Evolutionary conservation across 1,140 invertebrate species (phyloP).

Genomic region (Atopsyche davidsoni): DNA sequence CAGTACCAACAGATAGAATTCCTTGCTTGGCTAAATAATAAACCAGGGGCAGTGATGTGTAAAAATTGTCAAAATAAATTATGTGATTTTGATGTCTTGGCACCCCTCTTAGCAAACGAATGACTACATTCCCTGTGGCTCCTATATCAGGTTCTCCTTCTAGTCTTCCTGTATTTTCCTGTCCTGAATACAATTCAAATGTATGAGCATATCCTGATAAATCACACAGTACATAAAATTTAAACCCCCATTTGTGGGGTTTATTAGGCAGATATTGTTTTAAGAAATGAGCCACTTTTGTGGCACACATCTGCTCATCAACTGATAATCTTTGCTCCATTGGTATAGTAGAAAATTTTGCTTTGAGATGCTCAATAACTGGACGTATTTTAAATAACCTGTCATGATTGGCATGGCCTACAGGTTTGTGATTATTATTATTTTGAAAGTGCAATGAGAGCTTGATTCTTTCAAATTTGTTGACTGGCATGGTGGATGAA

Average conservation of each 20-base stretch:
- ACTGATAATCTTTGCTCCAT: too few species aligned
- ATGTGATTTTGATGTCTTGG: slow-evolving; percentile 25
- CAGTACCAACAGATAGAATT: too few species aligned
- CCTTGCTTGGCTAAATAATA: slow-evolving; percentile 18
- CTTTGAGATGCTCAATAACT: too few species aligned
- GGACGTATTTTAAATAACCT: too few species aligned
- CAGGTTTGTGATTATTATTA: too few species aligned
- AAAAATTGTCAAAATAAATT: slow-evolving; percentile 30
- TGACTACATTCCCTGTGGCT: slow-evolving; percentile 26
- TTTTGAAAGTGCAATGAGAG: too few species aligned
- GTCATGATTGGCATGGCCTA: too few species aligned
- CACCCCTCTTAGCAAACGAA: slow-evolving; percentile 22
- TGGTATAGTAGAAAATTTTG: too few species aligned
- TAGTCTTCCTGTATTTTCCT: slow-evolving; percentile 17
- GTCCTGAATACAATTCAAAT: slow-evolving; percentile 31
- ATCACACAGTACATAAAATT: slow-evolving; percentile 35
- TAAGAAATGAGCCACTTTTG: slow-evolving; percentile 33
- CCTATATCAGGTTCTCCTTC: slow-evolving; percentile 26
- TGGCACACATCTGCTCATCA: too few species aligned
- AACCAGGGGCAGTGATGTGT: slow-evolving; percentile 21
- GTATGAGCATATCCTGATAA: slow-evolving; percentile 28
- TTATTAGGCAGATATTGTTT: slow-evolving; percentile 35
- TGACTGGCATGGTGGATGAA: too few species aligned
- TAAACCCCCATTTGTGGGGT: slow-evolving; percentile 38
- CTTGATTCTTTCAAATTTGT: too few species aligned